Evolutionary conservation across 2,888 invertebrate species (phyloP).

Genomic region (Ophraella communa): DNA sequence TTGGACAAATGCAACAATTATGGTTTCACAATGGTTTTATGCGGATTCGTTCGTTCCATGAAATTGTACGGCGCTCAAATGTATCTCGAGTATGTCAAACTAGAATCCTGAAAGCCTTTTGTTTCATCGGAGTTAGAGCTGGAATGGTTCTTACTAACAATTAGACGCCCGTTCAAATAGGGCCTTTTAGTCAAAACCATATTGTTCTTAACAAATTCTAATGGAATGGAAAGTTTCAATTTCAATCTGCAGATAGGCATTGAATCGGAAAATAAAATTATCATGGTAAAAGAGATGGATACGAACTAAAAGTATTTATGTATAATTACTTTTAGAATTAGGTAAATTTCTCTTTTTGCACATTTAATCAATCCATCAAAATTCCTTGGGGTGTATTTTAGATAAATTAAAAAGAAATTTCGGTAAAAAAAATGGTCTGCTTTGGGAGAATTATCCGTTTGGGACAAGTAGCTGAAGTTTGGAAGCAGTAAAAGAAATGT

Average conservation of each 20-base stretch:
- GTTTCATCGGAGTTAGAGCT: constrained; percentile 15
- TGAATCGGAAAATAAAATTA: neutral
- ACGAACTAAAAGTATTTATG: too few species aligned
- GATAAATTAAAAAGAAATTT: neutral
- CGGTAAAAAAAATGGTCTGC: neutral
- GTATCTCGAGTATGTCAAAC: constrained; percentile 21
- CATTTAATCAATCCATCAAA: neutral
- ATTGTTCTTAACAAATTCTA: neutral
- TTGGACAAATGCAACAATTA: too few species aligned
- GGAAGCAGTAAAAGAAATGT: neutral
- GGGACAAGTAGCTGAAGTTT: neutral
- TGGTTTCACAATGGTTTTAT: constrained; percentile 17
- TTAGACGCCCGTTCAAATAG: constrained; percentile 20
- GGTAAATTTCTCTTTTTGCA: neutral
- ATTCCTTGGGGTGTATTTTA: neutral
- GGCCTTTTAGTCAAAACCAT: constrained; percentile 14
- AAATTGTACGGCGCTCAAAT: constrained; percentile 23
- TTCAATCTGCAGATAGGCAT: neutral
- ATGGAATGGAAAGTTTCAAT: neutral
- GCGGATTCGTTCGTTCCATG: constrained; percentile 14
- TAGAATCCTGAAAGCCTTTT: constrained; percentile 13
- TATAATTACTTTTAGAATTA: too few species aligned
- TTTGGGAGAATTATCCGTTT: neutral
- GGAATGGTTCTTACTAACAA: constrained; percentile 24
- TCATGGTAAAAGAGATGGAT: too few species aligned